Evolutionary conservation across 2,888 invertebrate species (phyloP), one percentile per base, ranked within the genome.

Genomic region (Achlya flavicornis): DNA sequence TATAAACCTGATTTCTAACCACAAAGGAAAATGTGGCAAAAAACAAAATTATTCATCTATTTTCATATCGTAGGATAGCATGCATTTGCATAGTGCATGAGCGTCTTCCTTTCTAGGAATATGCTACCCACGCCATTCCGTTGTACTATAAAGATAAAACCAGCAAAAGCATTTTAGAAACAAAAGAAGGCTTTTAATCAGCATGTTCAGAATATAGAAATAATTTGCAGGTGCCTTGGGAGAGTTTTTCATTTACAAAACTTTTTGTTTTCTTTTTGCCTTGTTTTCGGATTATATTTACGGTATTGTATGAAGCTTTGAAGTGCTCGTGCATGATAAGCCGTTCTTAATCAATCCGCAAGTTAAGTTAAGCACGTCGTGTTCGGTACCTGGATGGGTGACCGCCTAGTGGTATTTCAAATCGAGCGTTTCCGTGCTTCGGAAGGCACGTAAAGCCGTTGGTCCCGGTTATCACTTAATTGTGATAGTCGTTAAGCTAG

Each of bases 171-270:
- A 53, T 53, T 53, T 19, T 10, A 16, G 7, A 19, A 53, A 53
- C 53, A 53, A 53, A 53, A 53, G 19, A 53, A 19, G 8, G 53
- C 53, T 53, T 53, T 48, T 53, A 53, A 53, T 53, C 53, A 53
- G 19, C 53, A 53, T 53, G 19, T 53, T 53, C n/a, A 46, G 19
- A 19, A 53, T 53, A 19, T 19, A 53, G 19, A 53, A 53, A 53
- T 53, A 53, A 53, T 53, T 53, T 19, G 8, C 53, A 10, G 53
- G 53, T 19, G 19, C 19, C 53, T 19, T 53, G 53, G 53, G 53
- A 53, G 14, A 19, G 53, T 3, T 53, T 53, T 53, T 53, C 10
- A 53, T 53, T 53, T 19, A 16, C n/a, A 48, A 48, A 48, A 48
- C 48, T 16, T 16, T 48, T 10, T 10, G 0, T 4, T 7, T 10